phyloP scores from a whole-genome alignment of 2,888 invertebrate species.

The Cyclophora albipunctata region DNA sequence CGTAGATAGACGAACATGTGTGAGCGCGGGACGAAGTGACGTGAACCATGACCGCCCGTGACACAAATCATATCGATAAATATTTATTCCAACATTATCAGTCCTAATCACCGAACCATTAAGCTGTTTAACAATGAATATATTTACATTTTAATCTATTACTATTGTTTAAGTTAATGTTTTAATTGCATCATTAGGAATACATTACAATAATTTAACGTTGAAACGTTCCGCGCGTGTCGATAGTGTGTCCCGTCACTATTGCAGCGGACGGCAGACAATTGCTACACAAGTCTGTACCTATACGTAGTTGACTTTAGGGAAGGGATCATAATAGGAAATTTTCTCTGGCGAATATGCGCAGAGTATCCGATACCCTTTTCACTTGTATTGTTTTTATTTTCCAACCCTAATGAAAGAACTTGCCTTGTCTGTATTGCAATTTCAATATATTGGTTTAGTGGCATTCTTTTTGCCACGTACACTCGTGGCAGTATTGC shows the following conservation, averaged over 20 bases:
- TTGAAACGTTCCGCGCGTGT: not conserved
- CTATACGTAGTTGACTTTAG: slow-evolving; percentile 60
- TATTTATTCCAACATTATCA: slow-evolving; percentile 18
- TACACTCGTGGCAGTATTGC: slow-evolving; percentile 23
- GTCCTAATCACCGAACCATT: slow-evolving; percentile 1
- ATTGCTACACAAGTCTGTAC: slow-evolving; percentile 56
- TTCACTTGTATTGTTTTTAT: slow-evolving; percentile 74
- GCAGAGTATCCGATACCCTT: slow-evolving; percentile 67
- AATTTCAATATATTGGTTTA: slow-evolving; percentile 60
- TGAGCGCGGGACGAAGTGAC: slow-evolving; percentile 30
- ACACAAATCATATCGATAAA: slow-evolving; percentile 29
- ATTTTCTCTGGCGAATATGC: slow-evolving; percentile 67
- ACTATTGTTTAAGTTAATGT: slow-evolving; percentile 12
- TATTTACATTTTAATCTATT: slow-evolving; percentile 21
- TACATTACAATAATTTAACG: no score
- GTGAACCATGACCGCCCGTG: slow-evolving; percentile 14
- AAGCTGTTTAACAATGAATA: slow-evolving; percentile 2
- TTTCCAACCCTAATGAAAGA: slow-evolving; percentile 72
- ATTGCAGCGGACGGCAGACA: slow-evolving; percentile 46
- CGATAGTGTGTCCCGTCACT: slow-evolving; percentile 25
- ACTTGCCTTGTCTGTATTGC: slow-evolving; percentile 64
- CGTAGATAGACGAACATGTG: slow-evolving; percentile 18
- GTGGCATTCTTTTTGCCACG: slow-evolving; percentile 32
- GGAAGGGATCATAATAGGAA: slow-evolving; percentile 71
- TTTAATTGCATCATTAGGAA: no score